Base-by-base conservation (phyloP, 2,888 invertebrate genomes). In the Oithona nana region DNA sequence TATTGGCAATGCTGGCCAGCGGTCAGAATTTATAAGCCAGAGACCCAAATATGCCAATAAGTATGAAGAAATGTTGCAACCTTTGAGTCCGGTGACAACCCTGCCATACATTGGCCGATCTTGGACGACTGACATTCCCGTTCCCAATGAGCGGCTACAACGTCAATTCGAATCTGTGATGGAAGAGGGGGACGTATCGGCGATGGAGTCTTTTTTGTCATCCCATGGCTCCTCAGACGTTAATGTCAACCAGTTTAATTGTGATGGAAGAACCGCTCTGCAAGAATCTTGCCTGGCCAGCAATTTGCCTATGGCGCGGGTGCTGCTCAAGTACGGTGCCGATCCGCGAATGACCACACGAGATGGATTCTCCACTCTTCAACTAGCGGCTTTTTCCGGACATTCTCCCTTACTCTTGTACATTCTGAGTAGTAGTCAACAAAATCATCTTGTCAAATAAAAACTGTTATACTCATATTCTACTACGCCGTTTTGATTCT, bases 341-440 rank as follows among this genome's bases (percentile, higher is more conserved):
- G 54, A 62, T 62, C 48, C 39, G 1, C 29, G 62, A n/a, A 1
- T 62, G 39, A 56, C 56, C 11, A 54, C 52, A 4, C 20, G 56
- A 28, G 62, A 62, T 20, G 62, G 62, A 13, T 62, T 39, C 49
- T 54, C 54, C n/a, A 29, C 55, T 3, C 28, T 62, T 6, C 62
- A 62, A 16, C 56, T 62, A 20, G 62, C 62, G n/a, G 22, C 62
- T 2, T 62, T 62, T 28, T 56, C 62, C 2, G 62, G 62, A 29
- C 58, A 62, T 49, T 49, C 56, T n/a, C 24, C 31, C 20, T 26
- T 62, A n/a, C 22, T 54, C 11, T 24, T 24, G 8, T 62, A 62
- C 29, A 55, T 62, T 62, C n/a, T 62, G 22, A 57, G 57, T 22
- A 29, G 57, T 39, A 31, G 30, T 26, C 16, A 28, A 22, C 4